These are phyloP conservation scores for Cebus imitator DNA, from an alignment of 2,113 vertebrate species.

Conservation along the genomic window DNA sequence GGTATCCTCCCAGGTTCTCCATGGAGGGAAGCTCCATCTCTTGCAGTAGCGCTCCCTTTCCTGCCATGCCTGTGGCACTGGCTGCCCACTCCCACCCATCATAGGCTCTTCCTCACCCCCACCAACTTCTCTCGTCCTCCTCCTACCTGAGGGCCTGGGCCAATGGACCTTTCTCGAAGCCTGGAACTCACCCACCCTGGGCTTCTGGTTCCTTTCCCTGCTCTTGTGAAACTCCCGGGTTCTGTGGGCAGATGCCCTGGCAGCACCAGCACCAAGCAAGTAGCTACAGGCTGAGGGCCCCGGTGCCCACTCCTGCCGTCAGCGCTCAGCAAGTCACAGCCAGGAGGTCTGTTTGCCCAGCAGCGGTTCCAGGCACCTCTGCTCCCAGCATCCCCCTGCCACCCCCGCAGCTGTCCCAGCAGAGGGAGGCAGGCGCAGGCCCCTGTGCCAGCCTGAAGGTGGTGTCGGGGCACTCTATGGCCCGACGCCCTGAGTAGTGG, in stretches of 20 bases:
- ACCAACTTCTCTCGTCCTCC: neutral
- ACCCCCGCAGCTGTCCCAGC: neutral
- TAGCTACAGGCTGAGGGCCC: slow-evolving; percentile 64
- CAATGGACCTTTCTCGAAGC: neutral
- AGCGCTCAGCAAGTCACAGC: slow-evolving; percentile 40
- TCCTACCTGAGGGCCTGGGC: neutral
- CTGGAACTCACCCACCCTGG: neutral
- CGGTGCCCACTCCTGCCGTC: slow-evolving; percentile 65
- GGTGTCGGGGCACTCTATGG: neutral
- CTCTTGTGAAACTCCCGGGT: slow-evolving; percentile 67
- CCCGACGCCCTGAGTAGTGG: neutral
- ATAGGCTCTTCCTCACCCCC: neutral
- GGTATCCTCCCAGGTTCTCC: neutral
- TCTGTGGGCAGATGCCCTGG: slow-evolving; percentile 68
- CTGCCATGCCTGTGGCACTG: neutral
- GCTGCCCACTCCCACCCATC: neutral
- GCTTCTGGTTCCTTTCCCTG: slow-evolving; percentile 45
- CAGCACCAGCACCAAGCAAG: slow-evolving; percentile 51
- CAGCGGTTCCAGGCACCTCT: slow-evolving; percentile 8
- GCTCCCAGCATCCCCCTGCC: neutral
- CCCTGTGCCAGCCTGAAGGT: neutral
- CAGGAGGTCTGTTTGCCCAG: slow-evolving; percentile 30
- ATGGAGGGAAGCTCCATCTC: neutral
- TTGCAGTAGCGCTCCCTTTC: neutral
- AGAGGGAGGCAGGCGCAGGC: neutral